phyloP scores from a whole-genome alignment of 2,888 invertebrate species.

The Drosophila seclusa region DNA sequence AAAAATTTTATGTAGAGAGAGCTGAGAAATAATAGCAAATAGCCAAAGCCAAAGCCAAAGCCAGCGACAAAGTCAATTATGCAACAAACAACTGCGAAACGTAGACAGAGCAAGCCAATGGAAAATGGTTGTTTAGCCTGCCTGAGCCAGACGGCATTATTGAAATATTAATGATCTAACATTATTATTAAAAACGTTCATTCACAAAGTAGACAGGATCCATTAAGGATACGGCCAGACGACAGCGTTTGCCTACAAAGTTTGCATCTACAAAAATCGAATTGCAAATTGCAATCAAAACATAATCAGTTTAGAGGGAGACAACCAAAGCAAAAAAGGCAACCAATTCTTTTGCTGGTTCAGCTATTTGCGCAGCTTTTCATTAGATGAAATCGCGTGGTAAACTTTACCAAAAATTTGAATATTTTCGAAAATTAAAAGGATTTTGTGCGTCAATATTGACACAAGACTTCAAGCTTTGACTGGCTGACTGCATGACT shows the following conservation, averaged over 20 bases:
- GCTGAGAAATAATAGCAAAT: constrained; percentile 65
- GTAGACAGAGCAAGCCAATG: background rate
- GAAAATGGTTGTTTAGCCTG: constrained; percentile 48
- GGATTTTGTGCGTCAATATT: constrained; percentile 76
- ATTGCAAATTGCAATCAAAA: constrained; percentile 78
- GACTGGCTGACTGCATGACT: constrained; percentile 6
- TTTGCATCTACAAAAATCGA: constrained; percentile 66
- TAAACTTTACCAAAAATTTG: constrained; percentile 47
- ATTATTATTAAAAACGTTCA: constrained; percentile 65
- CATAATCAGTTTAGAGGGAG: constrained; percentile 78
- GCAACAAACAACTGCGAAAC: constrained; percentile 61
- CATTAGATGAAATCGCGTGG: constrained; percentile 67
- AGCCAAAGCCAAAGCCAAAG: constrained; percentile 47
- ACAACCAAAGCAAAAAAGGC: background rate
- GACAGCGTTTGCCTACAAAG: constrained; percentile 43
- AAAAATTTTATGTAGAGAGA: constrained; percentile 16
- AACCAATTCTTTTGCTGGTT: constrained; percentile 11
- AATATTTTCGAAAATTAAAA: constrained; percentile 77
- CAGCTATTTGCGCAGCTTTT: constrained; percentile 64
- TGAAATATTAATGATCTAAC: constrained; percentile 75
- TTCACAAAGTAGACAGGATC: constrained; percentile 1
- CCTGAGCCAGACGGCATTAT: constrained; percentile 61
- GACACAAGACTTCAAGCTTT: constrained; percentile 66
- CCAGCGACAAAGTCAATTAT: constrained; percentile 79
- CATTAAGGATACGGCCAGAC: constrained; percentile 8